phyloP scores from a whole-genome alignment of 1,140 invertebrate genomes.

The Hycleus phaleratus region DNA sequence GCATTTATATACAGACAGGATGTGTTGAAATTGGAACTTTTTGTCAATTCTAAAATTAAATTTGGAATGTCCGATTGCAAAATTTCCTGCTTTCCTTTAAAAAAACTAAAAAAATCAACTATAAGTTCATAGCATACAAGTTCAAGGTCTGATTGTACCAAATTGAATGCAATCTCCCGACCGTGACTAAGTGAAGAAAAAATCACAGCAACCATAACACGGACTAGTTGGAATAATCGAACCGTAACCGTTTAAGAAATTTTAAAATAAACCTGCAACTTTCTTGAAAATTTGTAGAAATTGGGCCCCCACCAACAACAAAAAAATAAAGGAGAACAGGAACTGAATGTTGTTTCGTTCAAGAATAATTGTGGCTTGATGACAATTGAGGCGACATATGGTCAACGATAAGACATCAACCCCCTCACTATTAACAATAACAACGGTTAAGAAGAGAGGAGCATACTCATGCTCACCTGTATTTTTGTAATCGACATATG shows the following conservation, averaged over 20 bases:
- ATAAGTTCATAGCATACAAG: not conserved
- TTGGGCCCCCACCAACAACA: not conserved
- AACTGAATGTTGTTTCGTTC: not conserved
- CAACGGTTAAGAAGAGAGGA: slow-evolving; percentile 11
- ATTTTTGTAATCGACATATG: slow-evolving; percentile 11
- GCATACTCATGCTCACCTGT: slow-evolving; percentile 13
- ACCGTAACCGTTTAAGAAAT: not conserved
- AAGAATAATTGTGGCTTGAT: slow-evolving; percentile 2
- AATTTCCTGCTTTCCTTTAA: too few species aligned
- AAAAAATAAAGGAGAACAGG: not conserved
- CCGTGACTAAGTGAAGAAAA: slow-evolving; percentile 15
- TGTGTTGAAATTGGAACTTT: too few species aligned
- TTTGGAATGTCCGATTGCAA: too few species aligned
- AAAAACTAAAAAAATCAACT: too few species aligned
- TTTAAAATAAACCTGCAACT: too few species aligned
- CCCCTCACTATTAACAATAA: slow-evolving; percentile 10
- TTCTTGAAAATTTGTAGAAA: too few species aligned
- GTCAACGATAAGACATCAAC: slow-evolving; percentile 10
- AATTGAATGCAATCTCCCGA: slow-evolving; percentile 17
- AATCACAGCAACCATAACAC: slow-evolving; percentile 11
- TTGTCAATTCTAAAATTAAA: too few species aligned
- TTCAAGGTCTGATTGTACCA: slow-evolving; percentile 13
- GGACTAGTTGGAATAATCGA: slow-evolving; percentile 10
- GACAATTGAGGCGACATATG: slow-evolving; percentile 13
- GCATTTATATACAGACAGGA: too few species aligned